Conservation (phyloP, 2,797 vertebrate species). For the Pyrocephalus nanus region DNA sequence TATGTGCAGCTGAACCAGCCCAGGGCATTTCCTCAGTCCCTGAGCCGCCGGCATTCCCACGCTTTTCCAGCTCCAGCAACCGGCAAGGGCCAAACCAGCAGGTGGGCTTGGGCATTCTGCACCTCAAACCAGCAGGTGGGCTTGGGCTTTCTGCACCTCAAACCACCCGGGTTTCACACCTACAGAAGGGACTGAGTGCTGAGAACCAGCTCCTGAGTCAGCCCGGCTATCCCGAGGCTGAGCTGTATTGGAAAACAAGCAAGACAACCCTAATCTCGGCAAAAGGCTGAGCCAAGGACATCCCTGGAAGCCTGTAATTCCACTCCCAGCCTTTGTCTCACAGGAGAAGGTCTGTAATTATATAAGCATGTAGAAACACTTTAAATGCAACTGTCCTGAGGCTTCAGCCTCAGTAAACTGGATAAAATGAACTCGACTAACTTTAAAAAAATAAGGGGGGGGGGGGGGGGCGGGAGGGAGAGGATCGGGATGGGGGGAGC, state of each 20-base stretch:
- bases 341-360: conserved; percentile 60
- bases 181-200: no score
- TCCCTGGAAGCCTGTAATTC: background rate
- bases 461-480: no score
- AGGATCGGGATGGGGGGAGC: background rate
- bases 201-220: background rate
- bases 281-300: background rate
- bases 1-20: background rate
- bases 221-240: background rate
- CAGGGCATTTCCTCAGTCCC: background rate
- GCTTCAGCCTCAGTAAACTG: conserved; percentile 7
- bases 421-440: conserved; percentile 51
- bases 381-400: conserved; percentile 48
- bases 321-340: background rate
- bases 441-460: background rate
- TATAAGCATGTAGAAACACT: conserved; percentile 26
- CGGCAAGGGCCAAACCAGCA: background rate
- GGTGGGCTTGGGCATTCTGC: background rate
- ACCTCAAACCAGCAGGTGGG: background rate
- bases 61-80: background rate
- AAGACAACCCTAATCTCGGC: background rate
- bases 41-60: background rate
- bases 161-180: background rate
- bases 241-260: background rate
- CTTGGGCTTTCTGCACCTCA: background rate